Conservation (phyloP, 64 coral and sea anemone species). For the Montipora sp. region DNA sequence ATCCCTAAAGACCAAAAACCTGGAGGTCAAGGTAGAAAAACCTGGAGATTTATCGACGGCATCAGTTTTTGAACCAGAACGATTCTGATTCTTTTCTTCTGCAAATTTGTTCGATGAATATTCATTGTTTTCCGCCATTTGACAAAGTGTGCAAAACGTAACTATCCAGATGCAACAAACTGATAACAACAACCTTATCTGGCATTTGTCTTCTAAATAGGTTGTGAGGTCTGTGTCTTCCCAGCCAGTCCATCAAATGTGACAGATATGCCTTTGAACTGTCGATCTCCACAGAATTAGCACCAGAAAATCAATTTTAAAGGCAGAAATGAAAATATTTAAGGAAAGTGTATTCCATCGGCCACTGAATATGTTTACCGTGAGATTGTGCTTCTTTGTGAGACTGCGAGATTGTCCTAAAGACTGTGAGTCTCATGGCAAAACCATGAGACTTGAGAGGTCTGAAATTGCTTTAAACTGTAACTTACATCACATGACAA, state of each 20-base stretch:
- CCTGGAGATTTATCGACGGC: neutral
- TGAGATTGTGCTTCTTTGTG: neutral
- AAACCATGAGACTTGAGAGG: neutral
- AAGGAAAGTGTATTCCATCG: neutral
- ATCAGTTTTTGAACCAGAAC: neutral
- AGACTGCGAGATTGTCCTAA: neutral
- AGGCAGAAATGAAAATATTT: neutral
- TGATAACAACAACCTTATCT: no score
- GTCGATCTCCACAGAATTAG: neutral
- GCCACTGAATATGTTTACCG: neutral
- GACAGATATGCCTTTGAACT: no score
- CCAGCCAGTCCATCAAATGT: no score
- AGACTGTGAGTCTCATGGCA: neutral
- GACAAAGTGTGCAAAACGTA: neutral
- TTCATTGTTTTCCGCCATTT: neutral
- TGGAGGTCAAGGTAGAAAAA: neutral
- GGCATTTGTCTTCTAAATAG: no score
- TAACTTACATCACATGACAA: no score
- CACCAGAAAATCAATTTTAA: neutral
- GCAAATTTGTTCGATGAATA: neutral
- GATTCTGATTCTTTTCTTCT: no score
- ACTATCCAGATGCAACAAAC: neutral
- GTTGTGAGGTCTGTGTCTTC: no score
- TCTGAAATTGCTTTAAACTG: neutral
- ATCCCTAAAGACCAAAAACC: neutral